Conservation (phyloP, 1,140 invertebrate species). For the Heliothis subflexa region DNA sequence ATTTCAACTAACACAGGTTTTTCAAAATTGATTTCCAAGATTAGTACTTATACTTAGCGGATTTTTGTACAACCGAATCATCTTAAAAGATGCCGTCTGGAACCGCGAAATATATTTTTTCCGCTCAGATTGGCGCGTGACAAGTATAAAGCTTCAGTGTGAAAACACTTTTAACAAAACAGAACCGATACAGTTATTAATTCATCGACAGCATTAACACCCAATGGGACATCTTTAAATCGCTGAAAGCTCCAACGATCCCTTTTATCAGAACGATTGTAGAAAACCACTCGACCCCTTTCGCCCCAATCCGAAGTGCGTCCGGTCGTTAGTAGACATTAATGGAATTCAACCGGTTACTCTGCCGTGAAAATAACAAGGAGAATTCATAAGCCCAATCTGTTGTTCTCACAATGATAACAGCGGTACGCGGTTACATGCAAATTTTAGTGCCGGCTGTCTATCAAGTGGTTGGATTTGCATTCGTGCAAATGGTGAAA, state of each 20-base stretch:
- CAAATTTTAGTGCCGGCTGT: slow-evolving; percentile 13
- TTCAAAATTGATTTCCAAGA: no score
- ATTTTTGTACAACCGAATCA: no score
- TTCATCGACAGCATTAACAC: slow-evolving; percentile 67
- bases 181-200: not conserved
- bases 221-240: slow-evolving; percentile 79
- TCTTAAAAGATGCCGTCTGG: no score
- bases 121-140: not conserved
- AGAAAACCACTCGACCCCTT: slow-evolving; percentile 86
- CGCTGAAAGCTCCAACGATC: slow-evolving; percentile 82
- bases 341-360: slow-evolving; percentile 82
- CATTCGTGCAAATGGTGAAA: no score
- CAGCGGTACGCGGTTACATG: slow-evolving; percentile 51
- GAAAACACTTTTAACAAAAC: not conserved
- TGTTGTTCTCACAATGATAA: slow-evolving; percentile 72
- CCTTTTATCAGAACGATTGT: slow-evolving; percentile 85
- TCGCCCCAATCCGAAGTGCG: slow-evolving; percentile 84
- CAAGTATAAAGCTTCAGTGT: not conserved
- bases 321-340: slow-evolving; percentile 85
- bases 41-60: no score
- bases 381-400: slow-evolving; percentile 73
- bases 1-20: no score
- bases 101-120: no score
- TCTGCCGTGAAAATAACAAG: slow-evolving; percentile 83
- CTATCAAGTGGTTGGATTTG: no score